A percentile compares a stretch with the other conserved stretches of the same genome.
Conservation (phyloP, 2,113 vertebrate species). For the Pangasianodon hypophthalmus region DNA sequence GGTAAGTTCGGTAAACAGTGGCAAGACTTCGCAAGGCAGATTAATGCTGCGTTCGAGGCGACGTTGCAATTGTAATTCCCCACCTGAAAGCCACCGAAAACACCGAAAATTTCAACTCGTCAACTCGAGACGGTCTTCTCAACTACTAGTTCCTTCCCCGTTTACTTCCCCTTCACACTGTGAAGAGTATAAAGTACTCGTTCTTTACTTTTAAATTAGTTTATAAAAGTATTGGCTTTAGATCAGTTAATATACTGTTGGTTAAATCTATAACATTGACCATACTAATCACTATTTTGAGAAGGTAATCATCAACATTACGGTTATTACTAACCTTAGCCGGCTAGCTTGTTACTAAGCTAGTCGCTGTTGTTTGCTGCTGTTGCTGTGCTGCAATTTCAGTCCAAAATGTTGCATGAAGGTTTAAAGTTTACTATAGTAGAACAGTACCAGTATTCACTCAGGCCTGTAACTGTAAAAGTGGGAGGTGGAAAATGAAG, state of each 20-base stretch:
- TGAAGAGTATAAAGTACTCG: background rate
- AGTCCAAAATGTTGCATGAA: background rate
- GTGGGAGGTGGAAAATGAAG: background rate
- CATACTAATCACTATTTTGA: background rate
- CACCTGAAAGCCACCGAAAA: background rate
- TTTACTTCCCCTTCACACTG: background rate
- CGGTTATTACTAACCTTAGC: background rate
- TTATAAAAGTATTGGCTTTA: background rate
- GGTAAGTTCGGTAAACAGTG: background rate
- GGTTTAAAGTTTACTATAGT: background rate
- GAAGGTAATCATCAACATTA: background rate
- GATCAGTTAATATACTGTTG: background rate
- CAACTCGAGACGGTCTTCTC: background rate
- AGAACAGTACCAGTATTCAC: background rate
- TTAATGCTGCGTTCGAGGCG: background rate
- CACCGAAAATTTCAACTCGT: background rate
- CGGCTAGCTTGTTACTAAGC: background rate
- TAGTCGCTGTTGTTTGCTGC: background rate
- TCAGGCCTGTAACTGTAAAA: background rate
- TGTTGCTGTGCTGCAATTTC: background rate
- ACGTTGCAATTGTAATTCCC: background rate
- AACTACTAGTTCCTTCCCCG: too few species aligned
- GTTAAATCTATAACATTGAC: background rate
- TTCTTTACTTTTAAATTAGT: background rate
- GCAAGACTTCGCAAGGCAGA: background rate